phyloP scores from a whole-genome alignment of 2,797 vertebrate species.

The Peromyscus aztecus region DNA sequence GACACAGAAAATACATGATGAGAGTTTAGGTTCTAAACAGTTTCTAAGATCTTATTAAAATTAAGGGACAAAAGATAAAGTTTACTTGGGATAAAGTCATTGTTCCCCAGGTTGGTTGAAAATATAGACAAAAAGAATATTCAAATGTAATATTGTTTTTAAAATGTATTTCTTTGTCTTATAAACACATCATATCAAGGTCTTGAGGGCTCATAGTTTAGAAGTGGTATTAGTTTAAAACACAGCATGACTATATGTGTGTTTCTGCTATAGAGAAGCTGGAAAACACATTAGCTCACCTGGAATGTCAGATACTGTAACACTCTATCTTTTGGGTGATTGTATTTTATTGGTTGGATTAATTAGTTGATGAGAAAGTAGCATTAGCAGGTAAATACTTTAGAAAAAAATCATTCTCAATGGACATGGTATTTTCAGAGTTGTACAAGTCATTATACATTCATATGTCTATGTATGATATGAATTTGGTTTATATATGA shows the following conservation, averaged over 20 bases:
- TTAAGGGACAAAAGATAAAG: neutral
- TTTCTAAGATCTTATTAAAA: neutral
- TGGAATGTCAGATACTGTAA: neutral
- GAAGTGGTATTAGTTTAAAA: constrained; percentile 30
- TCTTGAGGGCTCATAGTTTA: constrained; percentile 35
- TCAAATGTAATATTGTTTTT: constrained; percentile 13
- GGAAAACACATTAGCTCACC: neutral
- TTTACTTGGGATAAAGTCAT: neutral
- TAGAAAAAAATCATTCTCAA: neutral
- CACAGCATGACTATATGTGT: constrained; percentile 8
- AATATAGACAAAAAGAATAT: constrained; percentile 22
- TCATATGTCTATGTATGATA: neutral
- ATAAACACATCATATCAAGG: neutral
- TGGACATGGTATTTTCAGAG: constrained; percentile 41
- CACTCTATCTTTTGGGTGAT: neutral
- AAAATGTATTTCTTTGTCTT: constrained; percentile 23
- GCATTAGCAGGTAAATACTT: constrained; percentile 1
- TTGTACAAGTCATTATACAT: neutral
- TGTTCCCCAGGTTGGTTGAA: neutral
- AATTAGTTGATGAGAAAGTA: constrained; percentile 41
- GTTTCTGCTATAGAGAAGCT: constrained; percentile 6
- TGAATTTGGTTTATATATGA: constrained; percentile 18
- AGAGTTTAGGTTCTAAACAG: constrained; percentile 4
- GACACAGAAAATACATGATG: neutral
- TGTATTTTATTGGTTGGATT: constrained; percentile 37